phyloP scores from a whole-genome alignment of 2,888 invertebrate species.

The Cephus spinipes region DNA sequence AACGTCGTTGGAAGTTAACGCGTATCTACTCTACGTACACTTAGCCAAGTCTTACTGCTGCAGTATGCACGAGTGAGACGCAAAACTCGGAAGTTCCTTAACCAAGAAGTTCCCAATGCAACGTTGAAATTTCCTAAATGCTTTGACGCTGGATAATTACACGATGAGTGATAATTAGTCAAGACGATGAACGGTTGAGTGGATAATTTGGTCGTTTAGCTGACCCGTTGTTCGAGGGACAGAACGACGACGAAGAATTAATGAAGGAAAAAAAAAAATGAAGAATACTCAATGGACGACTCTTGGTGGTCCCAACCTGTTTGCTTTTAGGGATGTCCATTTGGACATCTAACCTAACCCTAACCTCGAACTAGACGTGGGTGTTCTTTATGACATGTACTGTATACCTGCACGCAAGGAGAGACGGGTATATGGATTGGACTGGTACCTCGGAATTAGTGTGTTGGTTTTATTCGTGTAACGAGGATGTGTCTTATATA shows the following conservation, averaged over 20 bases:
- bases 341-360: background rate
- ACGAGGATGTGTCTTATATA: background rate
- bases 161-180: background rate
- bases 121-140: background rate
- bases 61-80: background rate
- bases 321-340: background rate
- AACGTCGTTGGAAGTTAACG: background rate
- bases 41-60: background rate
- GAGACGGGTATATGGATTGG: background rate
- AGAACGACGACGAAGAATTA: background rate
- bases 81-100: background rate
- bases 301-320: background rate
- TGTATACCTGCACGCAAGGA: background rate
- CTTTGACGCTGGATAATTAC: background rate
- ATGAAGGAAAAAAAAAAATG: background rate
- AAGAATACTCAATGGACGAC: background rate
- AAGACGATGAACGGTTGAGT: background rate
- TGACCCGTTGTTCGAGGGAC: background rate
- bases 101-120: background rate
- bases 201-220: background rate
- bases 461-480: background rate
- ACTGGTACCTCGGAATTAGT: background rate
- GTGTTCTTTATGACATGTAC: background rate
- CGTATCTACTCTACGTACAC: background rate
- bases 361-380: background rate